Conservation (phyloP, 2,888 invertebrate genomes). For the Mesorhabditis belari region DNA sequence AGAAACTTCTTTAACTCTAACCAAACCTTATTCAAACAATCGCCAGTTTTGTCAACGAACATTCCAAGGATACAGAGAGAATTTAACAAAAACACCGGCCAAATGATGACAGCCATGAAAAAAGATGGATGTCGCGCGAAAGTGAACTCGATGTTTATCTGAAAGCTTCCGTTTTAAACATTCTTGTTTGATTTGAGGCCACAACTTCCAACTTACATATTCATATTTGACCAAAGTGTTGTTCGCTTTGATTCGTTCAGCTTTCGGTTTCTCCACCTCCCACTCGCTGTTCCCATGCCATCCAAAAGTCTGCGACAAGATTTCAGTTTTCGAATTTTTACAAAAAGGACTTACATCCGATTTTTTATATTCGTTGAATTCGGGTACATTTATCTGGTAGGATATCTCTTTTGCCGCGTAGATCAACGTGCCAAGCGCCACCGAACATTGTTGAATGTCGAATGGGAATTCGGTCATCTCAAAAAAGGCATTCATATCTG, state of each 20-base stretch:
- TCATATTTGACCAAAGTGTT: background rate
- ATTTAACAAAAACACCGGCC: background rate
- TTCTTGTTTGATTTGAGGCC: too few relatives aligned
- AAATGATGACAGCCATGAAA: background rate
- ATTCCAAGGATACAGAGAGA: background rate
- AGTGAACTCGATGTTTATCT: background rate
- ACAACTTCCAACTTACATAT: background rate
- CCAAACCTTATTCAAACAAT: background rate
- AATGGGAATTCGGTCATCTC: background rate
- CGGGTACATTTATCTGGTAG: background rate
- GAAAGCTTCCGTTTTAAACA: too few relatives aligned
- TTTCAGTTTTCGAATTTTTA: background rate
- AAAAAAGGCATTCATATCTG: too few relatives aligned
- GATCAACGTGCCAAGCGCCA: background rate
- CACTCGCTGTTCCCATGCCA: background rate
- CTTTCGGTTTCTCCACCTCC: background rate
- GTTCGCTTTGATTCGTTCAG: background rate
- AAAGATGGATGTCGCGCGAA: background rate
- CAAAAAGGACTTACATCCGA: background rate
- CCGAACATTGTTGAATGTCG: background rate
- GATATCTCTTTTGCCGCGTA: background rate
- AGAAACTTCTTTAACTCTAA: too few relatives aligned
- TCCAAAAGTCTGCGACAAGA: background rate
- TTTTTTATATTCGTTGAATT: background rate
- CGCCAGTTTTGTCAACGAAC: background rate